Evolutionary conservation across 2,888 invertebrate genomes (phyloP).

Genomic region (Notodonta dromedarius): DNA sequence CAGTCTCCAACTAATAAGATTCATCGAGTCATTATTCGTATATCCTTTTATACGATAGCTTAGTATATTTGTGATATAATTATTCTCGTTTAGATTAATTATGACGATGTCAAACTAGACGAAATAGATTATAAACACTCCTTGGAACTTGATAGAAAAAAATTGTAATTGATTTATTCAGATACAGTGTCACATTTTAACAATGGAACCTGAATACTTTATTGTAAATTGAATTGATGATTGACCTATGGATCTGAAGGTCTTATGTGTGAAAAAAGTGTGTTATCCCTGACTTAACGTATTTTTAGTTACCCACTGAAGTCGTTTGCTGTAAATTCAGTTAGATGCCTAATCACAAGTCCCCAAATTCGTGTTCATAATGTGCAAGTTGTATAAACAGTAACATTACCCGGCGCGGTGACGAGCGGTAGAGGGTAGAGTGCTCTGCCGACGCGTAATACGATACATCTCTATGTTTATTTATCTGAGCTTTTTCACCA

Average conservation of each 20-base stretch:
- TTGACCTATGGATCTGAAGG: too few relatives aligned
- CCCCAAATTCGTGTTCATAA: constrained; percentile 57
- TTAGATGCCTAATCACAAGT: constrained; percentile 22
- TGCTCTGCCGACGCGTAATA: constrained; percentile 53
- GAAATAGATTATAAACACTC: too few relatives aligned
- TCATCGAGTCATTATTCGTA: neutral
- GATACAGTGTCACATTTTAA: too few relatives aligned
- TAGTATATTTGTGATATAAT: too few relatives aligned
- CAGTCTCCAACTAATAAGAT: neutral
- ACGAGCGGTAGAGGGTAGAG: constrained; percentile 63
- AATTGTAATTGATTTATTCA: too few relatives aligned
- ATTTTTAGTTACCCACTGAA: constrained; percentile 6
- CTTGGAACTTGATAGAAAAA: too few relatives aligned
- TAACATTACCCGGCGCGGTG: constrained; percentile 57
- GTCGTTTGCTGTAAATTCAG: constrained; percentile 10
- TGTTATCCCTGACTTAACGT: neutral
- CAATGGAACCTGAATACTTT: too few relatives aligned
- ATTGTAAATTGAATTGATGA: too few relatives aligned
- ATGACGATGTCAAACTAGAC: too few relatives aligned
- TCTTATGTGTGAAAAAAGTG: too few relatives aligned
- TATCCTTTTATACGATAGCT: too few relatives aligned
- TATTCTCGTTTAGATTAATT: too few relatives aligned
- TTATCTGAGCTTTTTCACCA: constrained; percentile 42
- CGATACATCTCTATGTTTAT: constrained; percentile 50
- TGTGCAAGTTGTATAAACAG: constrained; percentile 73